Evolutionary conservation across 2,888 invertebrate genomes (phyloP), one percentile per base, ranked within the genome.

Genomic region (Fissipunctia ypsillon): DNA sequence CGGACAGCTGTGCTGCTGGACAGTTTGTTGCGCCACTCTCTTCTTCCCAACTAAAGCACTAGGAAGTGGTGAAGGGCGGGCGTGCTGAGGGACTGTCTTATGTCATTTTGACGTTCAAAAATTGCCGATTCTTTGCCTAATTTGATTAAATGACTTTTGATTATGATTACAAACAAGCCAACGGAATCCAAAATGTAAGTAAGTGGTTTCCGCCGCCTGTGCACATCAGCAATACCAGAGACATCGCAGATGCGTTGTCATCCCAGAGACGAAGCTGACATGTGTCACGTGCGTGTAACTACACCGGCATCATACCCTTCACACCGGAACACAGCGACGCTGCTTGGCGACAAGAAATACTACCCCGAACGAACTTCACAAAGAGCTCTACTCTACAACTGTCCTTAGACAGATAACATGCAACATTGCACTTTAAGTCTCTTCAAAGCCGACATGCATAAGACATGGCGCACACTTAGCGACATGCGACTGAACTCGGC

Each of bases 371-470:
- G 14, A 38, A 19, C 14, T 57, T 59, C 38, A 57, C 38, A 56
- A 38, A 38, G 12, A 38, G 2, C 3, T 60, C 6, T 9, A 5
- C 25, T 35, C 52, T 25, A 25, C 2, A 65, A 43, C 28, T n/a
- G 50, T 41, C n/a, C 14, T n/a, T 19, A 31, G 9, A 2, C n/a
- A 35, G 61, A 28, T 22, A 16, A 10, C 38, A 25, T n/a, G 35
- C 19, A 52, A 35, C 68, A n/a, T 38, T 68, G 41, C 25, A 35
- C 54, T 22, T 28, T 12, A 22, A 56, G 54, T 45, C 7, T 71
- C 28, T 56, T 19, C 45, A 48, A 19, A 70, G 9, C 16, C 1
- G 6, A 10, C 41, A 25, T 6, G 19, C 48, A 43, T 38, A 54
- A 25, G 25, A 54, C 1, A n/a, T 19, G 6, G 25, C 10, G 25